phyloP scores from a whole-genome alignment of 2,888 invertebrate species.

The Andrena bicolor region DNA sequence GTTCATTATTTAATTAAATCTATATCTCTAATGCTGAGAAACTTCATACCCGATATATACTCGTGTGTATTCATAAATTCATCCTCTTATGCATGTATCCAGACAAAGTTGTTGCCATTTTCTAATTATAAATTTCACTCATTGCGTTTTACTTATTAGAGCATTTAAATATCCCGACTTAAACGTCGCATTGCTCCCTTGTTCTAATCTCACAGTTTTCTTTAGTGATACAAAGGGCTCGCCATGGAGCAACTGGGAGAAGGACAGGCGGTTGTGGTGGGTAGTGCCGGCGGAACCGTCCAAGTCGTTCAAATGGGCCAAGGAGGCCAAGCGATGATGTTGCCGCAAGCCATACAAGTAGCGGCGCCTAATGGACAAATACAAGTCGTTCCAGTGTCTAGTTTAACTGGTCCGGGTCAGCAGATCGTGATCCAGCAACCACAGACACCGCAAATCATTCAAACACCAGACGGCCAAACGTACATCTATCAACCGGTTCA shows the following conservation, averaged over 20 bases:
- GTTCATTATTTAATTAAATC: neutral
- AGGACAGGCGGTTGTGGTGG: conserved; percentile 83
- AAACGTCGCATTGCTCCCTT: neutral
- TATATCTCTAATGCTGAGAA: neutral
- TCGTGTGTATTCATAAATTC: conserved; percentile 1
- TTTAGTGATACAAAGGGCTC: conserved; percentile 30
- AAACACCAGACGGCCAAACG: conserved; percentile 97
- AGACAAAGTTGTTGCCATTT: neutral
- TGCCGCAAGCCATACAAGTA: conserved; percentile 87
- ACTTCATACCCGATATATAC: neutral
- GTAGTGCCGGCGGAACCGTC: conserved; percentile 81
- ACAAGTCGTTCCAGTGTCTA: conserved; percentile 91
- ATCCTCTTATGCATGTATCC: conserved; percentile 1
- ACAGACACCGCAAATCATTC: conserved; percentile 92
- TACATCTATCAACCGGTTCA: conserved; percentile 94
- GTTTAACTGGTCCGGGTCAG: conserved; percentile 86
- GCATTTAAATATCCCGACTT: neutral
- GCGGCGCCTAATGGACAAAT: conserved; percentile 89
- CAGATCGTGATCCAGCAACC: conserved; percentile 88
- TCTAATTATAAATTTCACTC: neutral
- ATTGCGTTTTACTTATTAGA: neutral
- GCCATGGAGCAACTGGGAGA: conserved; percentile 82
- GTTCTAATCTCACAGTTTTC: neutral
- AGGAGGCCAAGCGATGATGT: conserved; percentile 89
- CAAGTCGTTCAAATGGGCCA: conserved; percentile 84